phyloP scores from a whole-genome alignment of 2,797 vertebrate species.

The Apogon hyalosoma region DNA sequence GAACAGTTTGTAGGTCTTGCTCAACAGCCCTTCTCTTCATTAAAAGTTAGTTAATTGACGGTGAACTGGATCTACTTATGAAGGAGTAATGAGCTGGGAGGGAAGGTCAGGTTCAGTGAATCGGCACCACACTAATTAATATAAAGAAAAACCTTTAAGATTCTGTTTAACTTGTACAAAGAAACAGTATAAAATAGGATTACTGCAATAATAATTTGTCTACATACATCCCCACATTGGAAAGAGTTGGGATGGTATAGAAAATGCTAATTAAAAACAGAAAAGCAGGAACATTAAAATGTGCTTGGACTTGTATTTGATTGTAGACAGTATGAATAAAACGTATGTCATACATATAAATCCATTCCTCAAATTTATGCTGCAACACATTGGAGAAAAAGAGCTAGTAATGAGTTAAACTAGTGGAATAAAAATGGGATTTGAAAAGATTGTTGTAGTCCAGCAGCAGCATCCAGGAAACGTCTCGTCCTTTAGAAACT shows the following conservation, averaged over 20 bases:
- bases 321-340: no score
- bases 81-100: slow-evolving; percentile 78
- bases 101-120: slow-evolving; percentile 77
- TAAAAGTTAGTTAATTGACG: slow-evolving; percentile 83
- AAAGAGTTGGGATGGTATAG: background rate
- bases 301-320: no score
- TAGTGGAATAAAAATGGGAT: no score
- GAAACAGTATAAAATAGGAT: slow-evolving; percentile 15
- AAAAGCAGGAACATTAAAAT: no score
- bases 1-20: slow-evolving; percentile 82
- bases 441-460: no score
- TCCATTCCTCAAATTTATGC: no score
- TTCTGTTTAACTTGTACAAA: slow-evolving; percentile 16
- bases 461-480: no score
- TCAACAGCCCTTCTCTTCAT: slow-evolving; percentile 81
- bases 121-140: slow-evolving; percentile 73
- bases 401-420: no score
- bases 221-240: background rate
- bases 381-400: no score
- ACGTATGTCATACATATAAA: no score
- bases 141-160: slow-evolving; percentile 40
- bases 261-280: no score
- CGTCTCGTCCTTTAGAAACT: no score
- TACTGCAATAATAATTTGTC: background rate
- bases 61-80: slow-evolving; percentile 77